Evolutionary conservation across 2,888 invertebrate genomes (phyloP).

Genomic region (Morpho deidamia): DNA sequence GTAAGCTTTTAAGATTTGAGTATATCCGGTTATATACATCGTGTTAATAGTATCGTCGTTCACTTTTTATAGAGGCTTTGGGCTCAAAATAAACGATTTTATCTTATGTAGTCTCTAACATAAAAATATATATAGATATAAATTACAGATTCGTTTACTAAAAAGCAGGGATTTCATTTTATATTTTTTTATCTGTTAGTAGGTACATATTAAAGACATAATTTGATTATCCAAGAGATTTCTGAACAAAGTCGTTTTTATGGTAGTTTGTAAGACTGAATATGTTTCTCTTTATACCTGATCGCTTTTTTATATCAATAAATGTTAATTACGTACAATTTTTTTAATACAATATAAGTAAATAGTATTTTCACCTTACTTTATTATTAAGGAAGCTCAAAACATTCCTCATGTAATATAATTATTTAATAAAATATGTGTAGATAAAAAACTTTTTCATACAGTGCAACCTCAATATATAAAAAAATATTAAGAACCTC

Average conservation of each 20-base stretch:
- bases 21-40: no score
- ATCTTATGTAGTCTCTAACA: conserved; percentile 8
- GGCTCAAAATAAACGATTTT: conserved; percentile 17
- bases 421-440: no score
- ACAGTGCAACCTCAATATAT: no score
- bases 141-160: background rate
- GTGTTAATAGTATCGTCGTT: no score
- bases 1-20: no score
- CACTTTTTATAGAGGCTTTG: background rate
- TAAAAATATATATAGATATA: background rate
- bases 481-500: no score
- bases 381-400: conserved; percentile 1
- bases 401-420: background rate
- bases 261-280: conserved; percentile 13
- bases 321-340: no score
- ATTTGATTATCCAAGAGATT: background rate
- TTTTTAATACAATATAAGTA: no score
- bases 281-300: no score
- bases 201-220: background rate
- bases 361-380: background rate
- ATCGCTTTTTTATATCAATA: no score
- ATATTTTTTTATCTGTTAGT: background rate
- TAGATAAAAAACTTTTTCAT: no score
- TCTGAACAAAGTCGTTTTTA: background rate
- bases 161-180: conserved; percentile 1